A percentile compares a stretch with the other conserved stretches of the same genome.
Conservation (phyloP, 2,113 vertebrate genomes). For the Microtus oregoni region DNA sequence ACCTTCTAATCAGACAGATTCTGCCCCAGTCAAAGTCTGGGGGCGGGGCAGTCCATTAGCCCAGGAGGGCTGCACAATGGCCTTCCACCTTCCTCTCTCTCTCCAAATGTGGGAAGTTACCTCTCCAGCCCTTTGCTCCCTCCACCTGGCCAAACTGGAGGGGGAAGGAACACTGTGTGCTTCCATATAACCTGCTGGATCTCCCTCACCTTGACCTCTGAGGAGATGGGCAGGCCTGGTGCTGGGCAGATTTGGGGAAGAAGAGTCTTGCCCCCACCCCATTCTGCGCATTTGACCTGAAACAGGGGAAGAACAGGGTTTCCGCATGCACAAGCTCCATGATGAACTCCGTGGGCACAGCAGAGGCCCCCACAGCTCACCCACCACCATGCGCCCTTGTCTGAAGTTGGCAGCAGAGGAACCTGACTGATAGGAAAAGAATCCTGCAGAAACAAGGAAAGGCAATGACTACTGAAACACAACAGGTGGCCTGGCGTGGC, state of each 20-base stretch:
- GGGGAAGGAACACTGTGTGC: neutral
- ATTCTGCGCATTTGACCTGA: neutral
- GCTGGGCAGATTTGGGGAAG: neutral
- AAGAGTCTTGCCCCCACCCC: neutral
- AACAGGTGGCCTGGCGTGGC: neutral
- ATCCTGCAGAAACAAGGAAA: neutral
- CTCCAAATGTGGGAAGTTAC: neutral
- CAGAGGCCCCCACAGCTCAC: neutral
- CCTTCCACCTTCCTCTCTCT: neutral
- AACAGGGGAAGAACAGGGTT: neutral
- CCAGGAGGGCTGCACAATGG: neutral
- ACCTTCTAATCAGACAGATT: neutral
- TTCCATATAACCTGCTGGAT: neutral
- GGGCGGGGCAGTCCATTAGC: neutral
- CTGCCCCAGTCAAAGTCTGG: neutral
- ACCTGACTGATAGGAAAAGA: neutral
- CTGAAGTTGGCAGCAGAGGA: neutral
- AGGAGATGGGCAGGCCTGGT: neutral
- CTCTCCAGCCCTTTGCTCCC: conserved; percentile 33
- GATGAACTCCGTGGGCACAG: neutral
- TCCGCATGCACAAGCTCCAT: neutral
- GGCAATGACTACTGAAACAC: neutral
- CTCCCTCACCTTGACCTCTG: neutral
- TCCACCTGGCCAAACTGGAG: neutral
- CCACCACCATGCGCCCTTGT: neutral